phyloP scores from a whole-genome alignment of 1,140 invertebrate genomes.

The Linepithema humile region DNA sequence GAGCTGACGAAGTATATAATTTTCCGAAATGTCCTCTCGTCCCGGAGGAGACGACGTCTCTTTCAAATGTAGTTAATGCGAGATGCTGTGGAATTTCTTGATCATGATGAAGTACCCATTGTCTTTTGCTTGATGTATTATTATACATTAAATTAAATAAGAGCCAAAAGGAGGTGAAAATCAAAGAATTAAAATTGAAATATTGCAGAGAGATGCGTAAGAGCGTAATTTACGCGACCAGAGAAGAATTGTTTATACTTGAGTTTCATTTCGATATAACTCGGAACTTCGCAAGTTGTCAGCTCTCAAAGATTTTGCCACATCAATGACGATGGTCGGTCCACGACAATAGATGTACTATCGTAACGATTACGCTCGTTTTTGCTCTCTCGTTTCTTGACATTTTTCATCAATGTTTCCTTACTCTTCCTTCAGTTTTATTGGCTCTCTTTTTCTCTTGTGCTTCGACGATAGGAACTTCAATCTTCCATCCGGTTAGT shows the following conservation, averaged over 20 bases:
- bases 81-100: neutral
- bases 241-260: neutral
- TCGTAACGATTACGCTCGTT: neutral
- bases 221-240: too few relatives aligned
- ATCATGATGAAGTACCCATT: slow-evolving; percentile 1
- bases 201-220: neutral
- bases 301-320: too few relatives aligned
- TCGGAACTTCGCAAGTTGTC: too few relatives aligned
- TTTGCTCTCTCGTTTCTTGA: slow-evolving; percentile 34
- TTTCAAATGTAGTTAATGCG: neutral
- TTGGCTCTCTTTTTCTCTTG: neutral
- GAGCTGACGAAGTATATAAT: slow-evolving; percentile 12
- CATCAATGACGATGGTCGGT: too few relatives aligned
- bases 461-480: slow-evolving; percentile 7
- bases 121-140: neutral
- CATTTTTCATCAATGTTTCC: slow-evolving; percentile 21
- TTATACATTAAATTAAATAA: too few relatives aligned
- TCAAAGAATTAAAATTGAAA: neutral
- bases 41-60: neutral
- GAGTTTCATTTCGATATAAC: too few relatives aligned
- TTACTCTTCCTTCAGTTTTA: slow-evolving; percentile 55
- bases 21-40: slow-evolving; percentile 30
- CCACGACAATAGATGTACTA: neutral
- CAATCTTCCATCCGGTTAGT: neutral
- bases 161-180: neutral